These are phyloP conservation scores for Scalopus aquaticus DNA, from an alignment of 2,113 vertebrate genomes.

Conservation along the genomic window DNA sequence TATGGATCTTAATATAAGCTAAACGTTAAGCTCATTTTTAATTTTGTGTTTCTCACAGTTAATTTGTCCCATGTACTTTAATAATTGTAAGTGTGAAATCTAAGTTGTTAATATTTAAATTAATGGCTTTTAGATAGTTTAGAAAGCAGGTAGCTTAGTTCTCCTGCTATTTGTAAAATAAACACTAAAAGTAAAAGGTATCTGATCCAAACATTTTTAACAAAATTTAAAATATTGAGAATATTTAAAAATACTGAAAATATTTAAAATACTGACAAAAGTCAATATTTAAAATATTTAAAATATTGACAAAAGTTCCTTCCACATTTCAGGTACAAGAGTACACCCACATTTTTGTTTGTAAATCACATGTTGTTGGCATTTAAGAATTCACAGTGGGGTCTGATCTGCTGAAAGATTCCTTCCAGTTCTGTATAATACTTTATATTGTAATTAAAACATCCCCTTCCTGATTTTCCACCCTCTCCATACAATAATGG, in stretches of 20 bases:
- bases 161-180: conserved; percentile 42
- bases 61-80: conserved; percentile 77
- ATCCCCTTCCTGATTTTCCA: not conserved
- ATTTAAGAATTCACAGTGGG: not conserved
- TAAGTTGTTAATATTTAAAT: conserved; percentile 79
- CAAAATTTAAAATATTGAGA: conserved; percentile 51
- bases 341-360: not conserved
- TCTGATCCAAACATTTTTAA: conserved; percentile 55
- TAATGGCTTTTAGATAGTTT: conserved; percentile 56
- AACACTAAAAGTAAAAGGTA: conserved; percentile 18
- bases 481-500: not conserved
- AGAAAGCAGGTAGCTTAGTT: not conserved
- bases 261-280: too few relatives aligned
- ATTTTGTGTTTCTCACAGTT: conserved; percentile 56
- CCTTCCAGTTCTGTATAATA: not conserved
- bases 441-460: not conserved
- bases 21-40: conserved; percentile 55
- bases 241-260: too few relatives aligned
- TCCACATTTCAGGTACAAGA: conserved; percentile 42
- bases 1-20: conserved; percentile 18
- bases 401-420: not conserved
- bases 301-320: conserved; percentile 20
- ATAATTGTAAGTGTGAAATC: conserved; percentile 69
- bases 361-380: conserved; percentile 23
- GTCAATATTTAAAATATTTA: too few relatives aligned